Evolutionary conservation across 2,113 vertebrate species (phyloP), one percentile per base, ranked within the genome.

Genomic region (Tenrec ecaudatus): DNA sequence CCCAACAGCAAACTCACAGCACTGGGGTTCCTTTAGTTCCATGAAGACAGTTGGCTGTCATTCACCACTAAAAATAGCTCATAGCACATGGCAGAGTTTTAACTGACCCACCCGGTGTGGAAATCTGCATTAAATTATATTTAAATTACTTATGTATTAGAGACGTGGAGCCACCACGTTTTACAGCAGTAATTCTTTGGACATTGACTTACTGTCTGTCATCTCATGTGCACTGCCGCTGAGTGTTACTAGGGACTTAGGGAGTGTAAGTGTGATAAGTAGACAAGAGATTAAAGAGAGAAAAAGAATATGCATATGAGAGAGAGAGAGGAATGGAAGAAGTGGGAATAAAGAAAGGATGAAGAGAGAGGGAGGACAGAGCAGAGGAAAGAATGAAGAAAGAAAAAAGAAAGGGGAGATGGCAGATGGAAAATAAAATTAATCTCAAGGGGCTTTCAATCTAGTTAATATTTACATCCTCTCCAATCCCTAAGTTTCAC

Each of bases 401-500:
- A 79, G n/a, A 31, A 47, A 25, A 47, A 40, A 58, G 9, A 66
- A 66, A 10, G 38, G 38, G 38, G 20, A 62, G 53, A 14, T 29
- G 8, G 40, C 6, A 68, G 76, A 9, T 17, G 76, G 43, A 57
- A 89, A 82, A 81, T 36, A 78, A 83, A 92, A 68, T 33, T 66
- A 20, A 57, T 90, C 80, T 80, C 27, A 82, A 71, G 79, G 58
- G 75, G 76, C 64, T 68, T 89, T 75, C 23, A 76, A 29, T 76
- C 79, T 92, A 57, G 19, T 90, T 90, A 80, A 25, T 66, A 86
- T 71, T 64, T 71, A 8, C 11, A 82, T 80, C 64, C 25, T 91
- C 31, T 69, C 38, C 79, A 94, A 86, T 85, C 47, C 47, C 47
- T 29, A 62, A 60, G 14, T 88, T 96, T 82, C 85, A 53, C 89